These are phyloP conservation scores for Benitochromis conjunctus DNA, from an alignment of 2,113 vertebrate species.

Conservation along the genomic window DNA sequence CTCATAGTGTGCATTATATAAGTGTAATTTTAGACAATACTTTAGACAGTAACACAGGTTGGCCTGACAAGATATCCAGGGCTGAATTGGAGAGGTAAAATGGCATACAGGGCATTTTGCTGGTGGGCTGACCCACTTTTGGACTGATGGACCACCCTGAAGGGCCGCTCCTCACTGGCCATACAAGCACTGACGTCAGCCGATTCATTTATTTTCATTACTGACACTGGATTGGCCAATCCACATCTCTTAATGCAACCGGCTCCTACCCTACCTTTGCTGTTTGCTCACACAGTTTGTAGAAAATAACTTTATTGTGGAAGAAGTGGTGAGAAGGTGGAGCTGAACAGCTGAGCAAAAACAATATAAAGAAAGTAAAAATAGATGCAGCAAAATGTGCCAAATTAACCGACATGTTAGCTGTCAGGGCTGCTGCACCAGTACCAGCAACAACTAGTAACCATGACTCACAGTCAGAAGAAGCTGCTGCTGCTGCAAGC, in stretches of 20 bases:
- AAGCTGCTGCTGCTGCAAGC: not conserved
- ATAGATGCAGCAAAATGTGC: not conserved
- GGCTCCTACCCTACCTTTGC: not conserved
- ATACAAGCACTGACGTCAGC: not conserved
- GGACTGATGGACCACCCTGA: not conserved
- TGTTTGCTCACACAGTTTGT: not conserved
- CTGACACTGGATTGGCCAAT: not conserved
- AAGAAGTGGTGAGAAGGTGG: not conserved
- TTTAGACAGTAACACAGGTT: not conserved
- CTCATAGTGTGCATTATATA: not conserved
- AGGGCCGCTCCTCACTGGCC: not conserved
- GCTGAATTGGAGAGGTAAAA: not conserved
- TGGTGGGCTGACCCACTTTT: not conserved
- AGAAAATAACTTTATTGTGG: not conserved
- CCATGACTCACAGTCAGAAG: not conserved
- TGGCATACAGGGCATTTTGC: not conserved
- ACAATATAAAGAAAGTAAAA: not conserved
- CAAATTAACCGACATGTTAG: not conserved
- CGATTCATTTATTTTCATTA: not conserved
- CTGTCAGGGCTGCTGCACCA: not conserved
- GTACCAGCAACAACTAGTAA: not conserved
- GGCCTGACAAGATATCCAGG: not conserved
- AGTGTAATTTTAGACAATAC: not conserved
- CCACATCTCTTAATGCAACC: not conserved
- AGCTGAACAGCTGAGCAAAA: not conserved